Evolutionary conservation across 2,888 invertebrate species (phyloP).

Genomic region (Melangyna quadrimaculata): DNA sequence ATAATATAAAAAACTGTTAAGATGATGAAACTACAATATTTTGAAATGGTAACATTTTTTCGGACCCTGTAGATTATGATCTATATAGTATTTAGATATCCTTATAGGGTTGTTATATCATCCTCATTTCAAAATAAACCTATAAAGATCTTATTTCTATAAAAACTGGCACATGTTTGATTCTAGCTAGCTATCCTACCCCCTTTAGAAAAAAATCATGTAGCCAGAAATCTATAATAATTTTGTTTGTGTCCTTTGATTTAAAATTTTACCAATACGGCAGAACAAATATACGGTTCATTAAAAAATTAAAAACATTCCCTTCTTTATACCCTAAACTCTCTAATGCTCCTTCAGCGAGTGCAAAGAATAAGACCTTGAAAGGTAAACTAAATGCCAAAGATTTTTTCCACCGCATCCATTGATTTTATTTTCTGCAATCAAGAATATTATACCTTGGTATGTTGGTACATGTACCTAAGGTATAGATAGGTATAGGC

Average conservation of each 20-base stretch:
- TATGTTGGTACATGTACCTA: neutral
- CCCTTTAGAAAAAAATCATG: too few relatives aligned
- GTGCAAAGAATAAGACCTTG: neutral
- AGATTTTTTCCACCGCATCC: conserved; percentile 6
- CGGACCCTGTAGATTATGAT: too few relatives aligned
- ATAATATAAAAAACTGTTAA: too few relatives aligned
- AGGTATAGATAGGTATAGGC: neutral
- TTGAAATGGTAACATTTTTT: too few relatives aligned
- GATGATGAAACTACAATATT: too few relatives aligned
- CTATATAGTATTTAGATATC: too few relatives aligned
- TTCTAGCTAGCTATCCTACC: too few relatives aligned
- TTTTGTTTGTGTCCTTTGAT: neutral
- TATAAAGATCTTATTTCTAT: too few relatives aligned
- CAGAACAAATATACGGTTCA: neutral
- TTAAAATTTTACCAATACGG: neutral
- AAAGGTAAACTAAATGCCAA: conserved; percentile 21
- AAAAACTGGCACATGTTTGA: too few relatives aligned
- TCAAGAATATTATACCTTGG: neutral
- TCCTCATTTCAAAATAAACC: too few relatives aligned
- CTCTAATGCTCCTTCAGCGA: neutral
- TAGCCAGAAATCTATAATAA: neutral
- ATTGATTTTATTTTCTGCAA: conserved; percentile 26
- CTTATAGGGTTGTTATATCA: too few relatives aligned
- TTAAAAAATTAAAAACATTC: neutral
- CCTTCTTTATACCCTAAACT: neutral